Evolutionary conservation across 2,113 vertebrate species (phyloP).

Genomic region (Hiodon tergisus): DNA sequence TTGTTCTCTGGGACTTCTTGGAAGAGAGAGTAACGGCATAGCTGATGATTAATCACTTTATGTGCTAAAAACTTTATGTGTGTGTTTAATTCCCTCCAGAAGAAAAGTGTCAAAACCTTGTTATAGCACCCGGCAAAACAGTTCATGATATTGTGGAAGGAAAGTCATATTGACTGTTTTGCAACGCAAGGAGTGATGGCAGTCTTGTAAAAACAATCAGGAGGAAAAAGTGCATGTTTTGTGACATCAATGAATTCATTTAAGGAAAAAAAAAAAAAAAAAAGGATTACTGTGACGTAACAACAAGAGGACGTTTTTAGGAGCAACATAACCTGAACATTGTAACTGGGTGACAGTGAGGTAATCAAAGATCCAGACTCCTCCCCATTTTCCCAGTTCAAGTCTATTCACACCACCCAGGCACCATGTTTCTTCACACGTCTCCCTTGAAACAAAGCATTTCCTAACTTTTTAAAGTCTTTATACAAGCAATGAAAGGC

Average conservation of each 20-base stretch:
- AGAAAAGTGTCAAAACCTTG: neutral
- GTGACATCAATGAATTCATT: too few relatives aligned
- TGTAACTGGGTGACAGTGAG: neutral
- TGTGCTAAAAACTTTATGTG: neutral
- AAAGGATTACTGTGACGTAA: neutral
- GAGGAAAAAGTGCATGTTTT: neutral
- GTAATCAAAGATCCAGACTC: neutral
- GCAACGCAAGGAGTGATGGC: neutral
- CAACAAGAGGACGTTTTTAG: too few relatives aligned
- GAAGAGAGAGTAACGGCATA: too few relatives aligned
- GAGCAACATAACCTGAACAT: neutral
- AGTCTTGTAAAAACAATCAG: neutral
- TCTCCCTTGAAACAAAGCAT: neutral
- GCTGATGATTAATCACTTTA: neutral
- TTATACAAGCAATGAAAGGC: neutral
- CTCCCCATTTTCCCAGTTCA: conserved; percentile 1
- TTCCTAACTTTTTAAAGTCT: neutral
- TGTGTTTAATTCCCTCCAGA: neutral
- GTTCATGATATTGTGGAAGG: neutral
- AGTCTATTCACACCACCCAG: neutral
- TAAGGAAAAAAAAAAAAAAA: neutral
- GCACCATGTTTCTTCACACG: conserved; percentile 2
- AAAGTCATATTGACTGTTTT: neutral
- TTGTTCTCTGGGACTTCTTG: too few relatives aligned
- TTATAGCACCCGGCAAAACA: too few relatives aligned